Conservation (phyloP, 2,113 vertebrate genomes). For the Oreotragus oreotragus region DNA sequence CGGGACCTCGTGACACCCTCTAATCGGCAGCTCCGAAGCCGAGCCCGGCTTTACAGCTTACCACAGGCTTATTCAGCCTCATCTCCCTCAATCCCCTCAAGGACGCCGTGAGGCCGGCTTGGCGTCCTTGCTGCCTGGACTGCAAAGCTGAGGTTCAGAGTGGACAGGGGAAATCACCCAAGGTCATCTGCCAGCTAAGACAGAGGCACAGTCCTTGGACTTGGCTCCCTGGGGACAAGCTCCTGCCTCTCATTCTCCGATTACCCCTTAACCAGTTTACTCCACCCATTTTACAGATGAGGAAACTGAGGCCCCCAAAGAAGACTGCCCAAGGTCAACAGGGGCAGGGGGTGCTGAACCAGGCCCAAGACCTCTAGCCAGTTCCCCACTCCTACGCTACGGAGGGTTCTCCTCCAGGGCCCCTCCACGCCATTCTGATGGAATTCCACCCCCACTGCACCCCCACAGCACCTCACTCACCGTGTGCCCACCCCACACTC, state of each 20-base stretch:
- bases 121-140: background rate
- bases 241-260: background rate
- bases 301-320: slow-evolving; percentile 17
- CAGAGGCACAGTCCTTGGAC: background rate
- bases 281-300: slow-evolving; percentile 42
- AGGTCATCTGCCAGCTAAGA: slow-evolving; percentile 16
- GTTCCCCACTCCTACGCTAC: no score
- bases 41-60: slow-evolving; percentile 63
- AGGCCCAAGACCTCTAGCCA: background rate
- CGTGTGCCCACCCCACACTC: slow-evolving; percentile 4
- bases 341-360: background rate
- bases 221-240: background rate
- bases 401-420: background rate
- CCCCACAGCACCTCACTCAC: background rate
- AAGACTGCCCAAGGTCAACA: background rate
- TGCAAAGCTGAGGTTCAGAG: background rate
- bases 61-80: slow-evolving; percentile 59
- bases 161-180: slow-evolving; percentile 14
- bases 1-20: slow-evolving; percentile 42
- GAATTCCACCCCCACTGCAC: background rate
- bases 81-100: slow-evolving; percentile 66
- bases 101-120: slow-evolving; percentile 13
- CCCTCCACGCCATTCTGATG: background rate
- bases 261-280: background rate
- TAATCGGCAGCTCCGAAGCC: slow-evolving; percentile 52